Evolutionary conservation across 2,113 vertebrate species (phyloP).

Genomic region (Megalops atlanticus): DNA sequence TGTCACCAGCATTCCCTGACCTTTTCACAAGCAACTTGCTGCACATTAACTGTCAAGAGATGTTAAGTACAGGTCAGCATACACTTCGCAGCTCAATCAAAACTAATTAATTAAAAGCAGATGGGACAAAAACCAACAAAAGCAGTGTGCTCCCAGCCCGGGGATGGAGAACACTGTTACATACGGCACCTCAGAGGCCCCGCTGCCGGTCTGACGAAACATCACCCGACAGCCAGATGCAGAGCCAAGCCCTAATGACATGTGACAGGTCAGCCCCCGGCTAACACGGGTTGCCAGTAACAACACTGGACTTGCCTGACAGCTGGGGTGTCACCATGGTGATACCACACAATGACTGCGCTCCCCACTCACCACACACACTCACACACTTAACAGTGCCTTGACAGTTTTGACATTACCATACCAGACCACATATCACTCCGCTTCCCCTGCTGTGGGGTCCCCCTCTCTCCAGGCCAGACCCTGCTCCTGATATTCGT

Average conservation of each 20-base stretch:
- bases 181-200: not conserved
- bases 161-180: not conserved
- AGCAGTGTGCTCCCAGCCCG: not conserved
- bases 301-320: not conserved
- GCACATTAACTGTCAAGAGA: not conserved
- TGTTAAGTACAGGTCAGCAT: not conserved
- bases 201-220: too few species aligned
- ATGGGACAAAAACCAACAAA: not conserved
- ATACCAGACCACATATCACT: too few species aligned
- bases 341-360: not conserved
- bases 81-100: not conserved
- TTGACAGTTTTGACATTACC: too few species aligned
- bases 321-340: not conserved
- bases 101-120: not conserved
- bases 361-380: not conserved
- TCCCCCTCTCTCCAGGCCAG: not conserved
- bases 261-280: not conserved
- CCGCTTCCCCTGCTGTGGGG: not conserved
- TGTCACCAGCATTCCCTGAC: not conserved
- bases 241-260: not conserved
- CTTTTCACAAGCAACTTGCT: not conserved
- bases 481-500: not conserved
- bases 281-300: not conserved
- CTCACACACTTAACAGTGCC: not conserved
- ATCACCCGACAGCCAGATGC: not conserved